phyloP scores from a whole-genome alignment of 2,888 invertebrate species.

The Bellardia pandia region DNA sequence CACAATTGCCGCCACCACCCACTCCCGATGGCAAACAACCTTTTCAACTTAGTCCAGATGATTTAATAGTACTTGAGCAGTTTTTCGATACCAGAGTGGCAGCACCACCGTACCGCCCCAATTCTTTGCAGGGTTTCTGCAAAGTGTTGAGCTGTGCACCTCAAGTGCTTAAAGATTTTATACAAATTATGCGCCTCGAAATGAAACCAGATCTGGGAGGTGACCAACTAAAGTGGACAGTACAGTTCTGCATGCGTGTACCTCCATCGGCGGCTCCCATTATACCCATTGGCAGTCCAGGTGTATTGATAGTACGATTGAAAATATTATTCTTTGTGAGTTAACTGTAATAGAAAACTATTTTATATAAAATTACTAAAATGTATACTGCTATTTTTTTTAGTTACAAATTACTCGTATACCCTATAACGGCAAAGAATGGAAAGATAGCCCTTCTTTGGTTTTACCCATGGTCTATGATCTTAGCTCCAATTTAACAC shows the following conservation, averaged over 20 bases:
- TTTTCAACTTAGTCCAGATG: constrained; percentile 92
- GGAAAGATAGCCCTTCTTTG: constrained; percentile 89
- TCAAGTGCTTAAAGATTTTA: constrained; percentile 95
- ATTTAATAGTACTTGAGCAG: constrained; percentile 94
- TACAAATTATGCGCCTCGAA: constrained; percentile 88
- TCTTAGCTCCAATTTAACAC: constrained; percentile 92
- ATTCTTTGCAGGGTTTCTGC: constrained; percentile 93
- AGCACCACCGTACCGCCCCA: constrained; percentile 95
- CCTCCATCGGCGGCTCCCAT: constrained; percentile 94
- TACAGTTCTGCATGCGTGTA: constrained; percentile 96
- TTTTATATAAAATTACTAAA: no score
- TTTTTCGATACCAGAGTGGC: constrained; percentile 96
- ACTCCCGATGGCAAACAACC: constrained; percentile 92
- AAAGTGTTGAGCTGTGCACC: constrained; percentile 93
- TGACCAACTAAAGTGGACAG: constrained; percentile 91
- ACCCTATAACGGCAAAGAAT: constrained; percentile 87
- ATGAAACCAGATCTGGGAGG: constrained; percentile 87
- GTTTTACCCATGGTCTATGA: constrained; percentile 96
- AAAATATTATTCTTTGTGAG: constrained; percentile 97
- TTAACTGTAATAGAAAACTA: background rate
- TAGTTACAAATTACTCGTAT: constrained; percentile 91
- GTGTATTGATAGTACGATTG: constrained; percentile 92
- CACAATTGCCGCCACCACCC: constrained; percentile 86
- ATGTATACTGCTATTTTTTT: background rate
- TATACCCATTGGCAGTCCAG: constrained; percentile 95